Conservation (phyloP, 2,113 vertebrate species). For the Erpornis zantholeuca region DNA sequence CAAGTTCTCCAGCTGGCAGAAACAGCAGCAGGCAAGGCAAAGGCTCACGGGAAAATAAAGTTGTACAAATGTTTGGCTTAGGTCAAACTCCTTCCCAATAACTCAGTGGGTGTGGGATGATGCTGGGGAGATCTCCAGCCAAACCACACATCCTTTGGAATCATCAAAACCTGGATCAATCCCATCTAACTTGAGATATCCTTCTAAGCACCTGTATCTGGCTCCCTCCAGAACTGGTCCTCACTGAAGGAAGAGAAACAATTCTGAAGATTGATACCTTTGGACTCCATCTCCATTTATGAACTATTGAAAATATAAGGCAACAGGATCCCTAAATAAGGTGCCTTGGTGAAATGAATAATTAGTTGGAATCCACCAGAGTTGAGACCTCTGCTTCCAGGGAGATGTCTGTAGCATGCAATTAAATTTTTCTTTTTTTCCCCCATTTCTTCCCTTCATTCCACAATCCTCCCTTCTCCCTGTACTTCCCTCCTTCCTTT, state of each 20-base stretch:
- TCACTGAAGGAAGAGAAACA: background rate
- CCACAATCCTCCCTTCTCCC: background rate
- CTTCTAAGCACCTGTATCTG: background rate
- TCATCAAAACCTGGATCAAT: background rate
- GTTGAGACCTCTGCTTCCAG: background rate
- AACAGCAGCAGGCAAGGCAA: background rate
- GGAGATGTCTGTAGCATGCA: accelerated
- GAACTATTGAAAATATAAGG: background rate
- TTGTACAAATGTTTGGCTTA: background rate
- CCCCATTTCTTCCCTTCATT: background rate
- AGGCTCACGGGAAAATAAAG: accelerated
- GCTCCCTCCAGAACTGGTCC: background rate
- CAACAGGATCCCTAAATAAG: background rate
- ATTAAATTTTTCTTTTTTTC: background rate
- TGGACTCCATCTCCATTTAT: background rate
- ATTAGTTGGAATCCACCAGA: background rate
- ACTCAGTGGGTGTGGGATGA: background rate
- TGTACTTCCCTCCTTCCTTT: background rate
- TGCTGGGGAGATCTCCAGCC: accelerated
- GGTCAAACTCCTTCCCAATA: background rate
- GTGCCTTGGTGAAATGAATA: background rate
- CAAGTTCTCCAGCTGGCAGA: background rate
- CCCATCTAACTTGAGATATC: background rate
- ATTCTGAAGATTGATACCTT: background rate
- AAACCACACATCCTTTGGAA: background rate